Conservation (phyloP, 2,888 invertebrate species). For the Frankliniella fusca region DNA sequence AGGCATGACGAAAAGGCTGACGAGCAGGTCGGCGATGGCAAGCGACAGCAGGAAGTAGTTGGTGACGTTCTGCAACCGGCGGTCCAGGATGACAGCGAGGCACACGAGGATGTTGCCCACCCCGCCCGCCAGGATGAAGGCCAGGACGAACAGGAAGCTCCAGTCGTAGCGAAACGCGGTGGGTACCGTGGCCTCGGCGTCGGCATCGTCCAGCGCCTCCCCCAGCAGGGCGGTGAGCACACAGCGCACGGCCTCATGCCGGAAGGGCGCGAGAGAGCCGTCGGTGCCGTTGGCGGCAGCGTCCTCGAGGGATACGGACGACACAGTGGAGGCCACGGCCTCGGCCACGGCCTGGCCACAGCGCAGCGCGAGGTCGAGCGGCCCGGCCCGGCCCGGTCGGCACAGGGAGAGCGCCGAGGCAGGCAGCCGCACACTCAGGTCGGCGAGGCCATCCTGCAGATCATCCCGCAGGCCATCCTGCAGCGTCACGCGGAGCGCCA, state of each 20-base stretch:
- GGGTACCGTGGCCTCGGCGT: slow-evolving; percentile 4
- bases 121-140: slow-evolving; percentile 83
- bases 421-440: too few relatives aligned
- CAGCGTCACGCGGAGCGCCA: too few relatives aligned
- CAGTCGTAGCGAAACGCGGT: slow-evolving; percentile 56
- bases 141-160: slow-evolving; percentile 77
- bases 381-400: not conserved
- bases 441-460: too few relatives aligned
- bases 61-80: slow-evolving; percentile 87
- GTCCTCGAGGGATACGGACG: not conserved
- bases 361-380: not conserved
- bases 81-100: slow-evolving; percentile 85
- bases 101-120: slow-evolving; percentile 91
- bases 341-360: not conserved
- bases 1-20: slow-evolving; percentile 93
- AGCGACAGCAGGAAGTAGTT: slow-evolving; percentile 92
- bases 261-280: too few relatives aligned
- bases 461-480: too few relatives aligned
- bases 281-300: not conserved
- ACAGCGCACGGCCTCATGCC: not conserved
- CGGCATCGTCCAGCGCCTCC: not conserved
- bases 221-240: not conserved
- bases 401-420: not conserved
- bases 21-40: slow-evolving; percentile 88
- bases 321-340: not conserved